Percentiles rank a stretch among this genome's conserved stretches.
phyloP scores from a whole-genome alignment of 2,888 invertebrate genomes.

The Mayetiola destructor region DNA sequence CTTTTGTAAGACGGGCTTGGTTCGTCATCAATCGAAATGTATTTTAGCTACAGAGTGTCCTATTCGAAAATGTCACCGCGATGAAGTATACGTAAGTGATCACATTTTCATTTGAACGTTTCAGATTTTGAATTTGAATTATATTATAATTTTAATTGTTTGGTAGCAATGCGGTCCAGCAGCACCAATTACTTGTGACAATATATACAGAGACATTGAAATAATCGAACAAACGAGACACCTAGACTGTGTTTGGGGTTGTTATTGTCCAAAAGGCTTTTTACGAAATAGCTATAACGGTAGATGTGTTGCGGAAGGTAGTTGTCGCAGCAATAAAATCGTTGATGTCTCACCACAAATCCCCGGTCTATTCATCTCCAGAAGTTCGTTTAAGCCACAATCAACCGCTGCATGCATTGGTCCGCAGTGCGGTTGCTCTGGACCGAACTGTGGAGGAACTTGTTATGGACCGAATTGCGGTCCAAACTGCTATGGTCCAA shows the following conservation, averaged over 20 bases:
- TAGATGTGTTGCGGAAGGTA: neutral
- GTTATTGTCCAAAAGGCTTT: neutral
- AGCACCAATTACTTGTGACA: conserved; percentile 7
- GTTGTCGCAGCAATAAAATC: neutral
- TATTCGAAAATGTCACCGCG: conserved; percentile 3
- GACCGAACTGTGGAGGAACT: too few species aligned
- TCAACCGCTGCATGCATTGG: too few species aligned
- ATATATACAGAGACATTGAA: neutral
- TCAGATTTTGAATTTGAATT: too few species aligned
- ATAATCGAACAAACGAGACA: neutral
- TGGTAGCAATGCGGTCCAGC: conserved; percentile 13
- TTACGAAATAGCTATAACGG: conserved; percentile 1
- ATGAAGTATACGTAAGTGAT: too few species aligned
- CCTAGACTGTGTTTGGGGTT: conserved; percentile 4
- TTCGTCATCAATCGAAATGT: neutral
- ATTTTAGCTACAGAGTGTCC: neutral
- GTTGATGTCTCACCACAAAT: neutral
- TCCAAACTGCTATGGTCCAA: too few species aligned
- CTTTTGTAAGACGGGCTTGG: neutral
- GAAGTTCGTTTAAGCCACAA: too few species aligned
- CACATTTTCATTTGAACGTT: too few species aligned
- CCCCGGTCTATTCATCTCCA: neutral
- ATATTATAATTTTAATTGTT: too few species aligned
- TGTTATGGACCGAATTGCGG: too few species aligned
- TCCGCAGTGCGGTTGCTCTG: too few species aligned